Base-by-base conservation (phyloP, 2,797 vertebrate species). In the Simalia tracyae region DNA sequence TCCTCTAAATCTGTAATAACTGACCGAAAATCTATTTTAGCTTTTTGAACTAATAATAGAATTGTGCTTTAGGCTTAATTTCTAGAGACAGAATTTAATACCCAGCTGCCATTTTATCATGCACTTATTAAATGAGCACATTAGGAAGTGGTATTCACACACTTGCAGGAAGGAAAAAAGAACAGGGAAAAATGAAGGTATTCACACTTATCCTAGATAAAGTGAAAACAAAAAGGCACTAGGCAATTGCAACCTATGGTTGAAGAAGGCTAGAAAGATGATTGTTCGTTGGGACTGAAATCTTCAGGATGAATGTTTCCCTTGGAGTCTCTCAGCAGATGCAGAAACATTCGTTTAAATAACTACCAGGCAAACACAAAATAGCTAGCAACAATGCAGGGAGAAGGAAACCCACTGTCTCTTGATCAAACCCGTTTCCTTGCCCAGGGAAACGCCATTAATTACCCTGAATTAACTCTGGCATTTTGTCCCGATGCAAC, bases 301-400 rank as follows among this genome's bases (percentile, higher is more conserved):
- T 93, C 89, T 96, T 95, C 50, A 0, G 63, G 56, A 94, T 68
- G 91, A 1, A 89, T 14, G 91, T 94, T 96, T 96, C 76, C 95
- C 86, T 92, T 88, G 90, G 46, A 66, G 92, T 86, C 92, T 93
- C 50, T 36, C 92, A 92, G 85, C 28, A 94, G 90, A 93, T 93
- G 68, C 42, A 95, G 86, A 90, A 94, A 88, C 87, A 94, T 85
- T 8, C 26, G 26, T 94, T 36, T 8, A 93, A 92, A 93, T 91
- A 1, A 5, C 2, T 92, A 50, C 63, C 61, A 91, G 22, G 57
- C 28, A 92, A 91, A 89, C 56, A 92, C 14, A 94, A 17, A 96
- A 95, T 84, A 93, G 8, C 36, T 93, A 31, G 94, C 10, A 88
- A 22, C 2, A 92, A 94, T 89, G 87, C 28, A 12, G 89, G 50